Evolutionary conservation across 2,113 vertebrate genomes (phyloP).

Genomic region (Caracal caracal): DNA sequence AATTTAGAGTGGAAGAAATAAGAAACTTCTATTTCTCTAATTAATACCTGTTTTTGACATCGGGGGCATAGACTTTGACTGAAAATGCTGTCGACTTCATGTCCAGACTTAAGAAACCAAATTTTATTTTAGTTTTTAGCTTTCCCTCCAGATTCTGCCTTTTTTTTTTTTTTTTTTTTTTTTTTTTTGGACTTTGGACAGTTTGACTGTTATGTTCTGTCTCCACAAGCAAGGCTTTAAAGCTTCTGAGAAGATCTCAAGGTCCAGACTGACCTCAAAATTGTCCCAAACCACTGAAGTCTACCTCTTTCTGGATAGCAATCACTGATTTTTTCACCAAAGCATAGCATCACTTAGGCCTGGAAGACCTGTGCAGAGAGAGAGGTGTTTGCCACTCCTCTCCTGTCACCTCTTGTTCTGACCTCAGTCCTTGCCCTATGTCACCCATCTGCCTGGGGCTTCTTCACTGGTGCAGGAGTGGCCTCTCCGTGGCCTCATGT

Average conservation of each 20-base stretch:
- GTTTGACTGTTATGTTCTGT: not conserved
- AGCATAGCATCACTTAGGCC: not conserved
- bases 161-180: not conserved
- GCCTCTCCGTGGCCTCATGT: rapidly evolving
- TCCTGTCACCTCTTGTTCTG: not conserved
- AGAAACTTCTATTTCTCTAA: not conserved
- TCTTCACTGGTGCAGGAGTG: not conserved
- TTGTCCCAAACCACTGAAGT: not conserved
- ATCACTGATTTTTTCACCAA: not conserved
- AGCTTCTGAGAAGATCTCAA: not conserved
- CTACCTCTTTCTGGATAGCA: not conserved
- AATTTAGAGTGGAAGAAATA: not conserved
- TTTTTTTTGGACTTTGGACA: too few relatives aligned
- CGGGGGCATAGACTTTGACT: not conserved
- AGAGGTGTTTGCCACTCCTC: not conserved
- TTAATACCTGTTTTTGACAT: not conserved
- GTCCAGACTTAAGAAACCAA: not conserved
- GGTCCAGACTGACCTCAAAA: not conserved
- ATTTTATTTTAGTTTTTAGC: not conserved
- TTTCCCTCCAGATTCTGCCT: not conserved
- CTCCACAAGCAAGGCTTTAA: not conserved
- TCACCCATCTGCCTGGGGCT: not conserved
- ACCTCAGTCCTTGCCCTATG: rapidly evolving
- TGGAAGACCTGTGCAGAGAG: not conserved
- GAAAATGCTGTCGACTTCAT: not conserved